A percentile compares a stretch with the other conserved stretches of the same genome.
Conservation (phyloP, 2,797 vertebrate genomes). For the Pipistrellus nathusii region DNA sequence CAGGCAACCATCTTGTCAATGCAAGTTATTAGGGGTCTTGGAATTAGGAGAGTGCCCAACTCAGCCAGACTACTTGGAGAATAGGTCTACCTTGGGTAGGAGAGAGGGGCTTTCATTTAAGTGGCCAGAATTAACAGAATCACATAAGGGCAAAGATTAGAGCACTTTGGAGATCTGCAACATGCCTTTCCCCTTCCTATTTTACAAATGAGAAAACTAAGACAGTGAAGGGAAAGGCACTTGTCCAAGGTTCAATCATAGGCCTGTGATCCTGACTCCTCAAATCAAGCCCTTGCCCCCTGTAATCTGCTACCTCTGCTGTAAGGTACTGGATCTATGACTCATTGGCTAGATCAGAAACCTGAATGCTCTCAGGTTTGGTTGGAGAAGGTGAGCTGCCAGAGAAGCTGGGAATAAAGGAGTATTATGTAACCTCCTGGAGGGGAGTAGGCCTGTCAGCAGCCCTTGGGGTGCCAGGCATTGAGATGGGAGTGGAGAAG, state of each 20-base stretch:
- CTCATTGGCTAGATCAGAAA: constrained; percentile 28
- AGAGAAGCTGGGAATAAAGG: constrained; percentile 70
- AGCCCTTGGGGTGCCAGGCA: constrained; percentile 66
- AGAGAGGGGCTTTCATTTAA: constrained; percentile 43
- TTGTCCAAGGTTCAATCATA: constrained; percentile 8
- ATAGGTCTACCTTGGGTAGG: neutral
- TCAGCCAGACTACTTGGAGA: neutral
- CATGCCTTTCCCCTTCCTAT: neutral
- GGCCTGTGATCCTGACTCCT: neutral
- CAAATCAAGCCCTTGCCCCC: neutral
- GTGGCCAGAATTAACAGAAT: constrained; percentile 34
- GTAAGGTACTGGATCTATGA: neutral
- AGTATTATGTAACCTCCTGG: constrained; percentile 85
- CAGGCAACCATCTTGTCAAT: constrained; percentile 8
- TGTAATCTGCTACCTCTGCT: neutral
- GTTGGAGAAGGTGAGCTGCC: constrained; percentile 83
- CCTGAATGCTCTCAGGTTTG: constrained; percentile 70
- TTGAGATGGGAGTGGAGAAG: constrained; percentile 6
- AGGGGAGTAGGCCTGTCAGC: constrained; percentile 72
- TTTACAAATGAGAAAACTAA: constrained; percentile 54
- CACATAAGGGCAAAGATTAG: neutral
- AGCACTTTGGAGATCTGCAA: neutral
- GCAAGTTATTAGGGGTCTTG: constrained; percentile 1
- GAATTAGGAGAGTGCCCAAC: constrained; percentile 23
- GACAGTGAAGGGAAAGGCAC: neutral